Percentiles rank a stretch among this genome's conserved stretches.
These are phyloP conservation scores for Tachuris rubrigastra DNA, from an alignment of 2,113 vertebrate species.

Conservation along the genomic window DNA sequence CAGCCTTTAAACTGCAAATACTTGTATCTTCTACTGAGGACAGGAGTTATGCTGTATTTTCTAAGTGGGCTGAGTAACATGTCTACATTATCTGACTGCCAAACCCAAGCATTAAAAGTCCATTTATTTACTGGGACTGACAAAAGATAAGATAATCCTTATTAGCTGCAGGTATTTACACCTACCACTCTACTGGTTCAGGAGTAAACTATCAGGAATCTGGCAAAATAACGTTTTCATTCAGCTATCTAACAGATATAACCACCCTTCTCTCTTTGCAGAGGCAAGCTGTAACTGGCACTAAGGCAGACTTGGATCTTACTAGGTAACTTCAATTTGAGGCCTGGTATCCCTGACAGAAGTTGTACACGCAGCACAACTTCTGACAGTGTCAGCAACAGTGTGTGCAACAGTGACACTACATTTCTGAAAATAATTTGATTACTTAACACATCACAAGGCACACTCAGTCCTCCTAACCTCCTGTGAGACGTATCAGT, in stretches of 20 bases:
- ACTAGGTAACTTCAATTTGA: accelerated
- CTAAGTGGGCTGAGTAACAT: background rate
- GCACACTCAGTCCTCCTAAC: background rate
- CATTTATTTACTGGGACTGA: background rate
- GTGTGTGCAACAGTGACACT: background rate
- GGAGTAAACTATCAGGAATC: background rate
- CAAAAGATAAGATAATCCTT: background rate
- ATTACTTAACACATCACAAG: background rate
- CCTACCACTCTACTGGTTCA: background rate
- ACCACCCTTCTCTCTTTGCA: background rate
- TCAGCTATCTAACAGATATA: background rate
- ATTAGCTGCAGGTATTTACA: background rate
- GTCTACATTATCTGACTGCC: background rate
- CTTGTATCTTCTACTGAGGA: background rate
- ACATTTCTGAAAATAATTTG: background rate
- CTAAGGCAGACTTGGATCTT: background rate
- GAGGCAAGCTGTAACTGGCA: background rate
- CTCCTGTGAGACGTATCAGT: background rate
- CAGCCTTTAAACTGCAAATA: background rate
- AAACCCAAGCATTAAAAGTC: background rate
- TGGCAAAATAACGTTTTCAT: background rate
- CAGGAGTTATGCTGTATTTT: background rate
- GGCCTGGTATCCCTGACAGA: background rate
- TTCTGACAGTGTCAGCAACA: background rate
- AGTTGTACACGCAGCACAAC: background rate